Conservation (phyloP, 2,888 invertebrate genomes). For the Melitaea athalia region DNA sequence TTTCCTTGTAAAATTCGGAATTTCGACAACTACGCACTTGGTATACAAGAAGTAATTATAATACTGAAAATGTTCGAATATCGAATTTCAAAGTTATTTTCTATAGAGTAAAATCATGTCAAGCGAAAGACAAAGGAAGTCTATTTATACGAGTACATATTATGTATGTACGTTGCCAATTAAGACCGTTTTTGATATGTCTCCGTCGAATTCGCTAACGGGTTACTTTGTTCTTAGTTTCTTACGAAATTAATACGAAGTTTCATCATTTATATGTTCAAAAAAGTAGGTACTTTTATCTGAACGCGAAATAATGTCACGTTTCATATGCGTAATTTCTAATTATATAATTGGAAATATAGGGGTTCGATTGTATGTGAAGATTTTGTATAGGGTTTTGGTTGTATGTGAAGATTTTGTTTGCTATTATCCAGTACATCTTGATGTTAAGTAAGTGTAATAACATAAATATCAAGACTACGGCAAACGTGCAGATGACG, state of each 20-base stretch:
- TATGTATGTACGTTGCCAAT: neutral
- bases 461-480: too few relatives aligned
- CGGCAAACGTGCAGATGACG: too few relatives aligned
- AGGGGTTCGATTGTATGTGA: too few relatives aligned
- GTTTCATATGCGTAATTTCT: too few relatives aligned
- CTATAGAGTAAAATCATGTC: neutral
- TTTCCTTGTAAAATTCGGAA: too few relatives aligned
- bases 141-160: neutral
- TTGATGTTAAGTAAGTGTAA: too few relatives aligned
- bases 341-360: too few relatives aligned
- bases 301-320: too few relatives aligned
- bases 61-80: neutral
- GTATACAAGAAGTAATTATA: neutral
- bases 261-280: neutral
- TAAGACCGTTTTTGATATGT: constrained; percentile 1
- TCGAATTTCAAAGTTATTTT: neutral
- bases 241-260: neutral
- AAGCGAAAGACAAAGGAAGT: neutral
- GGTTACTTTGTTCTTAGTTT: constrained; percentile 1
- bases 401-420: too few relatives aligned
- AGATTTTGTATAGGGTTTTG: too few relatives aligned
- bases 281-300: neutral
- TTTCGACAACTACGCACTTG: too few relatives aligned
- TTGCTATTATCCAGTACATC: too few relatives aligned
- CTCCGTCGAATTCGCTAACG: constrained; percentile 3